phyloP scores from a whole-genome alignment of 2,888 invertebrate genomes.

The Encarsia formosa region DNA sequence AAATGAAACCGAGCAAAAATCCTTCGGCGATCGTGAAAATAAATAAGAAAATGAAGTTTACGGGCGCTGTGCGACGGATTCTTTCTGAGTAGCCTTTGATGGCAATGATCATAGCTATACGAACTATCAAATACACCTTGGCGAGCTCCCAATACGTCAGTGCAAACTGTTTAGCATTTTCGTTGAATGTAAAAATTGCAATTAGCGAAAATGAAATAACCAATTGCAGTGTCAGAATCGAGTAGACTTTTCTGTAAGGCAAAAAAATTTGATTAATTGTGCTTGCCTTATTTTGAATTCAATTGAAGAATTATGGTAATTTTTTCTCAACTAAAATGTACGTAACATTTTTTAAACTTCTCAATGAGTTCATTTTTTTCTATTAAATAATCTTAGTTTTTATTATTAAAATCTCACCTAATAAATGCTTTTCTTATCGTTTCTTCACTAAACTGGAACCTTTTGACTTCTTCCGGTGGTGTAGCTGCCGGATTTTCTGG shows the following conservation, averaged over 20 bases:
- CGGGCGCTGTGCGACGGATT: conserved; percentile 77
- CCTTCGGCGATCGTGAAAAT: conserved; percentile 81
- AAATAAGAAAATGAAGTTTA: conserved; percentile 84
- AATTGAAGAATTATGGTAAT: too few species aligned
- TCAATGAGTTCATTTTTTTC: conserved; percentile 23
- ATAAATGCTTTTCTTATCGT: conserved; percentile 69
- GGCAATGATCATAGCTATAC: conserved; percentile 72
- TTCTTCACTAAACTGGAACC: conserved; percentile 69
- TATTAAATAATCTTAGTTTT: not conserved
- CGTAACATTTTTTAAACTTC: too few species aligned
- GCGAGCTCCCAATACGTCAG: conserved; percentile 53
- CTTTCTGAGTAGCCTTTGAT: conserved; percentile 85
- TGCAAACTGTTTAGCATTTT: conserved; percentile 61
- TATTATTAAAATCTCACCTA: conserved; percentile 55
- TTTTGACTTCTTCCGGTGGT: conserved; percentile 64
- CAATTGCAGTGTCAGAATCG: conserved; percentile 79
- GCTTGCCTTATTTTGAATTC: too few species aligned
- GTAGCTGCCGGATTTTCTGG: too few species aligned
- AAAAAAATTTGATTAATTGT: too few species aligned
- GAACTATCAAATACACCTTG: conserved; percentile 62
- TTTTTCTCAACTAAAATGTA: too few species aligned
- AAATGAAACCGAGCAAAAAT: conserved; percentile 71
- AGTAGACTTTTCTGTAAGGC: conserved; percentile 71
- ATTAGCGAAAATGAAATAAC: conserved; percentile 75
- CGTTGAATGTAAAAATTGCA: conserved; percentile 68